Percentiles rank a stretch among this genome's conserved stretches.
These are phyloP conservation scores for Polypedilum vanderplanki DNA, from an alignment of 1,140 invertebrate species.

Conservation along the genomic window DNA sequence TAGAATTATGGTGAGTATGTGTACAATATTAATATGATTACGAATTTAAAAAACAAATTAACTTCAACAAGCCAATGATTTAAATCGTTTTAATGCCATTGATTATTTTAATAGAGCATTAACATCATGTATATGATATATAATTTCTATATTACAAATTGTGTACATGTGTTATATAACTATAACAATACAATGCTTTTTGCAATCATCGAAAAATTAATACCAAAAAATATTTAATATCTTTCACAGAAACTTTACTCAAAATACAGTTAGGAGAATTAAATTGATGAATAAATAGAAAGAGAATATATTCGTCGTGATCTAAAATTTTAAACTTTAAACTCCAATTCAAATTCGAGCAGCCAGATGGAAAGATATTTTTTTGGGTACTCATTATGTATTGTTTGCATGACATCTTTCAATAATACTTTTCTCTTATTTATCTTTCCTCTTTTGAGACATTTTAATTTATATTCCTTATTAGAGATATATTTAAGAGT, in stretches of 20 bases:
- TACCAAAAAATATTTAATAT: slow-evolving; percentile 22
- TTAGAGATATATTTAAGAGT: too few species aligned
- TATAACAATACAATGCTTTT: background rate
- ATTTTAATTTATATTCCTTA: too few species aligned
- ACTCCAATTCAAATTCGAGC: background rate
- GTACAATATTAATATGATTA: too few species aligned
- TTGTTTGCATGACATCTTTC: too few species aligned
- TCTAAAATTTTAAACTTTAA: background rate
- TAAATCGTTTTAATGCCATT: background rate
- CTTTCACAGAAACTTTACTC: slow-evolving; percentile 23
- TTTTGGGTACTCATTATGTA: too few species aligned
- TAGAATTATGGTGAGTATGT: slow-evolving; percentile 63
- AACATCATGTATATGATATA: background rate
- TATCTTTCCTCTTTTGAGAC: too few species aligned
- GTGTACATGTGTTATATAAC: background rate
- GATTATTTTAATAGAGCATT: background rate
- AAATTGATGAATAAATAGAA: background rate
- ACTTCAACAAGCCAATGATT: background rate
- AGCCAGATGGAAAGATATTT: background rate
- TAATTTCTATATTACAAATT: background rate
- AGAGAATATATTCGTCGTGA: background rate
- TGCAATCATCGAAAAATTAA: background rate
- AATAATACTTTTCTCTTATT: too few species aligned
- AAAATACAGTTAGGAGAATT: slow-evolving; percentile 29
- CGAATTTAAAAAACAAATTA: background rate